Evolutionary conservation across 1,140 invertebrate genomes (phyloP).

Genomic region (Meloidogyne floridensis): DNA sequence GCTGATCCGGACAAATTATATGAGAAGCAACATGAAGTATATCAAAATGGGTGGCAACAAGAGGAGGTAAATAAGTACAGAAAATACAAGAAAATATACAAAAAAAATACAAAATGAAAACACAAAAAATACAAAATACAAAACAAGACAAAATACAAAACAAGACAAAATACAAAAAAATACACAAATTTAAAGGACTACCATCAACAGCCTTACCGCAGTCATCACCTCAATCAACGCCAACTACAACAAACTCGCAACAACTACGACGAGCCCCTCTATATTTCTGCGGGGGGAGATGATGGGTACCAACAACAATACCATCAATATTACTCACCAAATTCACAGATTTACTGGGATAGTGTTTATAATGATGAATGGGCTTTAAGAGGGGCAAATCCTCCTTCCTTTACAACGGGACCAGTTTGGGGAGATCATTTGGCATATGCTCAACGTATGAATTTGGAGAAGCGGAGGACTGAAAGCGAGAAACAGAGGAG

Average conservation of each 20-base stretch:
- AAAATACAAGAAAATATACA: neutral
- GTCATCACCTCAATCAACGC: conserved; percentile 3
- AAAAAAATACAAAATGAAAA: neutral
- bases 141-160: neutral
- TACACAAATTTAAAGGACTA: neutral
- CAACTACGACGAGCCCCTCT: conserved; percentile 19
- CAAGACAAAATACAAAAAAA: neutral
- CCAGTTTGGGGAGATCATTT: conserved; percentile 8
- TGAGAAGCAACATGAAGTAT: conserved; percentile 10
- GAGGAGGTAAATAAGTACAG: neutral
- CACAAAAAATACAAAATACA: neutral
- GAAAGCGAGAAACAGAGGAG: conserved; percentile 24
- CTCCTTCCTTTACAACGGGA: conserved; percentile 5
- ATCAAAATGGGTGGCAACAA: neutral
- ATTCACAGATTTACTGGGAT: conserved; percentile 15
- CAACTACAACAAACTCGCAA: conserved; percentile 6
- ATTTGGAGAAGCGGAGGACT: conserved; percentile 17
- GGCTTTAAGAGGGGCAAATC: conserved; percentile 1
- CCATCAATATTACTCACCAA: conserved; percentile 24
- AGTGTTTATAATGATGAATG: conserved; percentile 24
- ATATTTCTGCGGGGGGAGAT: conserved; percentile 11
- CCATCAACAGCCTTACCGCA: neutral
- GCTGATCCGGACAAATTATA: conserved; percentile 12
- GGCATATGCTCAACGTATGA: conserved; percentile 23
- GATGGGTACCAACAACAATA: conserved; percentile 14